Conservation (phyloP, 2,113 vertebrate species). For the Uropsilus gracilis region DNA sequence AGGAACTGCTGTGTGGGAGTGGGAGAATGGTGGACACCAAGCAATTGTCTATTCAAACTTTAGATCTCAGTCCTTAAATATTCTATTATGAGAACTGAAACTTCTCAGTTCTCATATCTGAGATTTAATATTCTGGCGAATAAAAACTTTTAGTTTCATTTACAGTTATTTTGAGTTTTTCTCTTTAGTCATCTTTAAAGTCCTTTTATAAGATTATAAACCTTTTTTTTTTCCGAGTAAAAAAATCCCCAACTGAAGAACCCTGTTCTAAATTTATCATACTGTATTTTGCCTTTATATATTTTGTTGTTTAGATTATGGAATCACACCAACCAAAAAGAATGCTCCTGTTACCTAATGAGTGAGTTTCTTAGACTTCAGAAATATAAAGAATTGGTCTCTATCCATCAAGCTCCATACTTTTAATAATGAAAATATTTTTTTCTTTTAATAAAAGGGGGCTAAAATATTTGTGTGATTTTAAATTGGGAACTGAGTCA, state of each 20-base stretch:
- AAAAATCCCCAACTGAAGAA: neutral
- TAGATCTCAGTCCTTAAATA: neutral
- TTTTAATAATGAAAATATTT: neutral
- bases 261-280: neutral
- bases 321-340: neutral
- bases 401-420: neutral
- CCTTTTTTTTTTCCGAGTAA: neutral
- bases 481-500: neutral
- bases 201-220: neutral
- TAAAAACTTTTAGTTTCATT: neutral
- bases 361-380: neutral
- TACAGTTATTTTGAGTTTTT: neutral
- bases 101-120: neutral
- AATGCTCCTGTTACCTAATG: neutral
- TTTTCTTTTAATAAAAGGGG: neutral
- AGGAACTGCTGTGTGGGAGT: neutral
- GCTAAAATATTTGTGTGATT: neutral
- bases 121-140: neutral
- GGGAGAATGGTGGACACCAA: neutral
- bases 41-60: neutral
- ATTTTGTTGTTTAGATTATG: neutral
- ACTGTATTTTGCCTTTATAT: neutral
- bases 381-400: neutral
- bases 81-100: neutral
- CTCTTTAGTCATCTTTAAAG: constrained; percentile 1